Evolutionary conservation across 1,140 invertebrate genomes (phyloP), one percentile per base, ranked within the genome.

Genomic region (Andrena cerasifolii): DNA sequence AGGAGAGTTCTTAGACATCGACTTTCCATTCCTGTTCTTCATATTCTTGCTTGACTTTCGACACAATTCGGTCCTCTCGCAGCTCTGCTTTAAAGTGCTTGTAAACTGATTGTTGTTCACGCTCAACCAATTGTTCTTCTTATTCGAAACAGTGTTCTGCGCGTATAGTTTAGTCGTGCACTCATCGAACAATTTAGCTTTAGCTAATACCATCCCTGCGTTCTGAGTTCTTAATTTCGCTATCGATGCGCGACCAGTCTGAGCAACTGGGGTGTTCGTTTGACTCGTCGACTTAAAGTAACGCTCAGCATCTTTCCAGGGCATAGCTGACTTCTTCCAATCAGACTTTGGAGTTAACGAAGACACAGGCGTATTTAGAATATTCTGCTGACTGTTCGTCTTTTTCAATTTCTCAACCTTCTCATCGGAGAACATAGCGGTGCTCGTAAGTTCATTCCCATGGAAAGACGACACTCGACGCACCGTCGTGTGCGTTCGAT

Each of bases 161-260:
- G 3, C 5, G 12, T 36, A 7, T 16, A 45, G 43, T 70, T 78
- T 88, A 58, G 63, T 76, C 40, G 88, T 90, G 45, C 94, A 89
- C 10, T 93, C 92, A 81, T 95, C 94, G 82, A 95, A 96, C 6
- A 95, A 88, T 84, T 94, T 94, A 0, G 95, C 94, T 90, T 95
- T 95, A 0, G 94, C 94, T 43, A 95, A 81, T 0, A 96, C 95
- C 94, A 95, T 95, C 7, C 95, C 95, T 12, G 94, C 94, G 86
- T 95, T 95, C 88, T 95, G 94, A 43, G 92, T 92, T 47, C 95
- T 90, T 7, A 96, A 84, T 85, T 94, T 94, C 0, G 94, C 94
- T 6, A 96, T 92, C 0, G 95, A 95, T 1, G 94, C 93, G 58
- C 95, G 91, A 2, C 94, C 94, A 16, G 92, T 94, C 45, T 92